Base-by-base conservation (phyloP, 2,888 invertebrate genomes). In the Saturnia pavonia region DNA sequence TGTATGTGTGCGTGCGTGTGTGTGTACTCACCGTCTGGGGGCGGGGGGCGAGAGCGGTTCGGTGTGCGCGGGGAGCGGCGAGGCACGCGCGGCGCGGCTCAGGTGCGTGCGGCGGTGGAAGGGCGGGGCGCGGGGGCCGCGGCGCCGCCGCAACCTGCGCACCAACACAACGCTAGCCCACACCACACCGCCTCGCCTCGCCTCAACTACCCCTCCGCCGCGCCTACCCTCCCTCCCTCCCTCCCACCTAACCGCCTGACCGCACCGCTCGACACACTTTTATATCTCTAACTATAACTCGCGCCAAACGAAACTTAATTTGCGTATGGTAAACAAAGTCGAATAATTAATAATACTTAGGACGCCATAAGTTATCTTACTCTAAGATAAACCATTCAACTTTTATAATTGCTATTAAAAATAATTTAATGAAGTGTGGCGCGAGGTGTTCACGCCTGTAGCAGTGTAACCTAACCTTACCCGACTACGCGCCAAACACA, bases 41-140 rank as follows among this genome's bases (percentile, higher is more conserved):
- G 76, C 90, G 89, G 65, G 95, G 94, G 77, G 86, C 74, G 95
- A 63, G 90, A 66, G 95, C 94, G 78, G 85, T 83, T 73, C 95
- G 67, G 96, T 60, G 95, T 89, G 85, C 69, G 90, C 88, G 82
- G 85, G 96, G 94, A 71, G 71, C 69, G 69, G 76, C 94, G 94
- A 76, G 86, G 83, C 77, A 95, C 57, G 57, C 57, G 69, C 95
- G 95, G 91, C 84, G 74, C 91, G 89, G 79, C 76, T 69, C 73
- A 72, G 94, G 94, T 57, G 80, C 96, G 95, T 75, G 84, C 88
- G 89, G 80, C 90, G 92, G 88, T 90, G 91, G 91, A 94, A 88
- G 94, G 94, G 91, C 96, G 95, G 95, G 77, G 94, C 90, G 78
- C 94, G 92, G 71, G 94, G 90, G 80, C 90, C 82, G 82, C 92